A percentile compares a stretch with the other conserved stretches of the same genome.
These are phyloP conservation scores for Lasioglossum zephyrum DNA, from an alignment of 2,888 invertebrate genomes.

Conservation along the genomic window DNA sequence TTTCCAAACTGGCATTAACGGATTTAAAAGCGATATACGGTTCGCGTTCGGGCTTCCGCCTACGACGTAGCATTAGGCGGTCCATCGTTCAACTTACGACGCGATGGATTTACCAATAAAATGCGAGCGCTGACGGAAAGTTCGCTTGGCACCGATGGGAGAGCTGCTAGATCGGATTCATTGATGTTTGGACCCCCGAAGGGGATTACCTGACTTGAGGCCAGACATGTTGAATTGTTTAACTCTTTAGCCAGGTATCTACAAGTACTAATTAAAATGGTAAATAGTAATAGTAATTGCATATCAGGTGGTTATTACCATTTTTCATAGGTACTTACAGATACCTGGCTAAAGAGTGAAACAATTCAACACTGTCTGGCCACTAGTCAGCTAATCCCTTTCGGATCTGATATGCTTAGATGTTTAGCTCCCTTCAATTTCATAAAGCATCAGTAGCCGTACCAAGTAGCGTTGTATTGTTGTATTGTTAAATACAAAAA, in stretches of 20 bases:
- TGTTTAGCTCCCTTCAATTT: no score
- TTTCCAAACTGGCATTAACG: conserved; percentile 78
- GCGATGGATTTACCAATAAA: conserved; percentile 28
- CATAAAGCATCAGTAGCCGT: no score
- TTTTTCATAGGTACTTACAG: no score
- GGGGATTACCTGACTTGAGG: not conserved
- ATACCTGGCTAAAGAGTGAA: no score
- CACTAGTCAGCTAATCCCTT: no score
- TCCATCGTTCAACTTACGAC: conserved; percentile 75
- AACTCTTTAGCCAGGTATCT: no score
- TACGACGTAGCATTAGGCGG: conserved; percentile 75
- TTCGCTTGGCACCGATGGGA: not conserved
- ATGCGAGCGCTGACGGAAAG: conserved; percentile 32
- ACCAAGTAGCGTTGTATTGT: not conserved
- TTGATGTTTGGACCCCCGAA: not conserved
- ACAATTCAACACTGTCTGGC: no score
- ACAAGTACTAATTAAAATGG: not conserved
- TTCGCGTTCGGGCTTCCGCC: conserved; percentile 68
- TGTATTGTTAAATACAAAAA: not conserved
- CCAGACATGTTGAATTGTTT: no score
- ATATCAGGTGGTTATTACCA: not conserved
- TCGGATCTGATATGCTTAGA: not conserved
- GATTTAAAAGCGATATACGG: conserved; percentile 82
- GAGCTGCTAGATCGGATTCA: not conserved
- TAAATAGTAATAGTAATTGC: not conserved